Evolutionary conservation across 2,888 invertebrate species (phyloP), one percentile per base, ranked within the genome.

Genomic region (Anorthoa munda): DNA sequence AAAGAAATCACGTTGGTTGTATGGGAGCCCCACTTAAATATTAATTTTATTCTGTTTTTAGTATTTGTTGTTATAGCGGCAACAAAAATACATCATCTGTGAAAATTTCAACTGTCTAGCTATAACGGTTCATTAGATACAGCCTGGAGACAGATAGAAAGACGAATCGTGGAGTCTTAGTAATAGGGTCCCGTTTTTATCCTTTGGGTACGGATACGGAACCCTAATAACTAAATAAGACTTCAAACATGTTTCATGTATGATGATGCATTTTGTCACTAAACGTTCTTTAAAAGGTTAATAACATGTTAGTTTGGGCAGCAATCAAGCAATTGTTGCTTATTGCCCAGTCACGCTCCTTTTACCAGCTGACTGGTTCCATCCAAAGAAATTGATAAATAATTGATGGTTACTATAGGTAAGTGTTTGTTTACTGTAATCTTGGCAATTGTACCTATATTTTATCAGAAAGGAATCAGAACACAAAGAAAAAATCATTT

Each of bases 221-320:
- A 26, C 26, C 26, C 26, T 26, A 26, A 31, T 31, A 31, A 31
- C 7, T 31, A 31, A 86, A 85, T 77, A 77, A 81, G 82, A 77
- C 85, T 83, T 84, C 79, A 73, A 78, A 65, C 72, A 73, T 70
- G 63, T 77, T 72, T 56, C 70, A 72, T 75, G 76, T 80, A 75
- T 68, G 86, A 88, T 86, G 80, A 81, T 73, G 69, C 73, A 71
- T 86, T 89, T 88, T 91, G 92, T 92, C 92, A 88, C 90, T 92
- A 92, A 93, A 92, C 88, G 92, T 79, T 90, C 83, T 86, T 85
- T 92, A 91, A 93, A 93, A 93, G 91, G 91, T 89, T 92, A 92
- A 92, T 92, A 90, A 89, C 88, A 86, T 82, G 90, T 92, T 89
- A 84, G 87, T 90, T 90, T 88, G 86, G 86, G 87, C 87, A 83